Conservation (phyloP, 92 coral and sea anemone genomes). For the Actinostola sp. region DNA sequence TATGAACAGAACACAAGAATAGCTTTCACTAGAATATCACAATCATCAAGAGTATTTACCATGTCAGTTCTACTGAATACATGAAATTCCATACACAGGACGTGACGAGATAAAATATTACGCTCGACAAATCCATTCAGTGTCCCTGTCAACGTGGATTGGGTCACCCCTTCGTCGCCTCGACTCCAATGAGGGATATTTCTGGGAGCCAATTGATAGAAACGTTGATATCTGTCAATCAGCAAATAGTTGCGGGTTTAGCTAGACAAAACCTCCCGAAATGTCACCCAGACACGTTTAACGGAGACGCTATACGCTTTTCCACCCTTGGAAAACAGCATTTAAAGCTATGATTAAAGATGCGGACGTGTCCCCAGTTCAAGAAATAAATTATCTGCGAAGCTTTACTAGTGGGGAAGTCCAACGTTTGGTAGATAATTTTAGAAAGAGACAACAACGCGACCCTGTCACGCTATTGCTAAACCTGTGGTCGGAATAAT, state of each 20-base stretch:
- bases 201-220: too few relatives aligned
- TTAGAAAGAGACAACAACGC: neutral
- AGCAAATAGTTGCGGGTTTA: slow-evolving; percentile 39
- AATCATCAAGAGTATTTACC: too few relatives aligned
- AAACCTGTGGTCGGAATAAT: slow-evolving; percentile 1
- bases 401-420: too few relatives aligned
- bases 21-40: too few relatives aligned
- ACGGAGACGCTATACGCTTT: slow-evolving; percentile 47
- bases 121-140: too few relatives aligned
- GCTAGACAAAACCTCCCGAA: slow-evolving; percentile 46
- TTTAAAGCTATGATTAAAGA: slow-evolving; percentile 55
- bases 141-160: too few relatives aligned
- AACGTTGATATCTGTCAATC: slow-evolving; percentile 42
- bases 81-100: too few relatives aligned
- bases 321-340: slow-evolving; percentile 52
- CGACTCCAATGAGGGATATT: slow-evolving; percentile 23
- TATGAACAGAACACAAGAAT: too few relatives aligned
- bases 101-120: too few relatives aligned
- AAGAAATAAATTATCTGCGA: slow-evolving; percentile 50
- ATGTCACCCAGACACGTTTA: too few relatives aligned
- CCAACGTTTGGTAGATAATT: too few relatives aligned
- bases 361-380: slow-evolving; percentile 32
- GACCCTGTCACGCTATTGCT: neutral
- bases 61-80: too few relatives aligned
- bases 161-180: neutral